phyloP scores from a whole-genome alignment of 1,140 invertebrate species.

The Alviniconcha marisindica region DNA sequence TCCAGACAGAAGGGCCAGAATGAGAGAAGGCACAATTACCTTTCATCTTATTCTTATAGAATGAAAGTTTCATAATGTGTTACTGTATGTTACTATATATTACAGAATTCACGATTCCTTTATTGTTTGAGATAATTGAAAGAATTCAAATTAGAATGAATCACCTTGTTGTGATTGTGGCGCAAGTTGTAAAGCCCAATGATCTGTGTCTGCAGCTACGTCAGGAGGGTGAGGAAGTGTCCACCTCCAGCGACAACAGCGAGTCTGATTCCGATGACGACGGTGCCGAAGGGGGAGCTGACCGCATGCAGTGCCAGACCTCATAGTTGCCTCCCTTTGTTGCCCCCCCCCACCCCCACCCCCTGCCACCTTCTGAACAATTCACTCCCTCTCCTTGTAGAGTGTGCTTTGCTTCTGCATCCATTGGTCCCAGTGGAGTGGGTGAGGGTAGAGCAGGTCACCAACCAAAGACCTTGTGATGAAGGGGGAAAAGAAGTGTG shows the following conservation, averaged over 20 bases:
- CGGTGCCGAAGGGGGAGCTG: slow-evolving; percentile 4
- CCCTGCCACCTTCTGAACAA: neutral
- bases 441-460: too few relatives aligned
- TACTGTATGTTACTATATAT: neutral
- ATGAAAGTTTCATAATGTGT: too few relatives aligned
- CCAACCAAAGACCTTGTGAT: too few relatives aligned
- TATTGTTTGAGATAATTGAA: too few relatives aligned
- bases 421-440: too few relatives aligned
- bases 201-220: slow-evolving; percentile 35
- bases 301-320: slow-evolving; percentile 47
- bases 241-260: slow-evolving; percentile 58
- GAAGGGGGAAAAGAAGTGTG: too few relatives aligned
- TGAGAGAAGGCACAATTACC: too few relatives aligned
- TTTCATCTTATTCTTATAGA: too few relatives aligned
- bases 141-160: too few relatives aligned
- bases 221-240: slow-evolving; percentile 60
- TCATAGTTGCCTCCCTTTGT: slow-evolving; percentile 63
- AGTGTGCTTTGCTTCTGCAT: too few relatives aligned
- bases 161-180: neutral
- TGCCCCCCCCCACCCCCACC: slow-evolving; percentile 37
- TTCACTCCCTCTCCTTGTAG: too few relatives aligned
- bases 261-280: slow-evolving; percentile 60
- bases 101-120: neutral
- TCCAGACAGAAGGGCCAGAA: too few relatives aligned
- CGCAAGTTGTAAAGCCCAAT: neutral